These are phyloP conservation scores for Drosophila nigromelanica DNA, from an alignment of 1,140 invertebrate species.

Conservation along the genomic window DNA sequence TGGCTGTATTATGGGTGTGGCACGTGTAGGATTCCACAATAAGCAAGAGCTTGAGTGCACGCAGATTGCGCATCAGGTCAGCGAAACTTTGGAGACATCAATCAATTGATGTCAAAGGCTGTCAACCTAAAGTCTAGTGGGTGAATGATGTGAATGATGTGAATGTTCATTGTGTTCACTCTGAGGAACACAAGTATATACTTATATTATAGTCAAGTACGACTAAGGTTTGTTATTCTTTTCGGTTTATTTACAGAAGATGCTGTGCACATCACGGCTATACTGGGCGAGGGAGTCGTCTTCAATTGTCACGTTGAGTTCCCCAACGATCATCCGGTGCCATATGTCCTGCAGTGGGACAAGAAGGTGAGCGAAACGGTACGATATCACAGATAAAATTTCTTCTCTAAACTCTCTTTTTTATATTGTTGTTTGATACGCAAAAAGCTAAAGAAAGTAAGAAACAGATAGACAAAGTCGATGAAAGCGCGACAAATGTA, in stretches of 20 bases:
- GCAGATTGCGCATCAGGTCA: constrained; percentile 18
- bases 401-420: constrained; percentile 88
- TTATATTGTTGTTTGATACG: constrained; percentile 82
- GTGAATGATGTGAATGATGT: neutral
- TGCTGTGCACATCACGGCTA: constrained; percentile 97
- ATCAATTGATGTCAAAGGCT: constrained; percentile 31
- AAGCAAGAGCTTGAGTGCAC: constrained; percentile 14
- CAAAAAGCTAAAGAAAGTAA: constrained; percentile 76
- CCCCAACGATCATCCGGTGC: constrained; percentile 95
- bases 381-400: constrained; percentile 87
- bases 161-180: neutral
- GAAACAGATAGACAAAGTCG: constrained; percentile 62
- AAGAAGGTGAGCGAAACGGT: constrained; percentile 98
- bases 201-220: neutral
- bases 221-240: neutral
- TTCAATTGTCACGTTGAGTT: constrained; percentile 98
- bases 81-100: constrained; percentile 44
- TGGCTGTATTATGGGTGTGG: constrained; percentile 56
- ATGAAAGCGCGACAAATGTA: constrained; percentile 40
- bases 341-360: constrained; percentile 98
- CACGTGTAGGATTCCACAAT: constrained; percentile 36
- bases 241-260: constrained; percentile 87
- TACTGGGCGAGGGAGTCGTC: constrained; percentile 96
- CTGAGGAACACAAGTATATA: neutral
- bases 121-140: neutral